Base-by-base conservation (phyloP, 2,113 vertebrate species). In the Progne subis region DNA sequence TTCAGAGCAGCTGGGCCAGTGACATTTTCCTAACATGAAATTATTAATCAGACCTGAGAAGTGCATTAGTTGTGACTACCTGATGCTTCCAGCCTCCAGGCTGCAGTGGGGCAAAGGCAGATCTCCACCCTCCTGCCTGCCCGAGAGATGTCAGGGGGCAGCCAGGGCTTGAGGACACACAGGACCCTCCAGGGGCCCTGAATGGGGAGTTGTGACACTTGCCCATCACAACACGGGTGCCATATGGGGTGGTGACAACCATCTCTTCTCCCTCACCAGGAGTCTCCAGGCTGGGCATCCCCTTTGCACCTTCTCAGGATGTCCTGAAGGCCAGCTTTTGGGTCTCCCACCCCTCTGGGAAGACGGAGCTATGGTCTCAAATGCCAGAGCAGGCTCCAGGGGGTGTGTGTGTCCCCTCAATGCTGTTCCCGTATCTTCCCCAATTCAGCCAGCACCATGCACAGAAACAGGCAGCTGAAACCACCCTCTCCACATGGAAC, bases 11-110 rank as follows among this genome's bases (percentile, higher is more conserved):
- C 46, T 70, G 47, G 29, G 72, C 47, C 47, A 86, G 34, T 74
- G 79, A 46, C 88, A 63, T 93, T 96, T 90, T 92, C 77, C 68
- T 67, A 69, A 67, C 0, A 1, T 63, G 80, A 92, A 94, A 95
- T 90, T 95, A 90, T 95, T 95, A 77, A 90, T 86, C 64, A 81
- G 92, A 93, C 90, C 88, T 31, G 88, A 34, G 82, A 94, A 97
- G 47, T 70, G 47, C 82, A 78, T 97, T 94, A 94, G 57, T 44
- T 53, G n/a, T 43, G 53, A 82, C 46, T 31, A 13, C 0, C 0
- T 41, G 28, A 16, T 29, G 34, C 17, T 67, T 84, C 37, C 55
- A 65, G 53, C 20, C 61, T 46, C 28, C 14, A 13, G 12, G 31
- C 80, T 83, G 46, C 61, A 53, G 74, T 0, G 5, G 7, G n/a